Evolutionary conservation across 2,113 vertebrate species (phyloP).

Genomic region (Ameiurus melas): DNA sequence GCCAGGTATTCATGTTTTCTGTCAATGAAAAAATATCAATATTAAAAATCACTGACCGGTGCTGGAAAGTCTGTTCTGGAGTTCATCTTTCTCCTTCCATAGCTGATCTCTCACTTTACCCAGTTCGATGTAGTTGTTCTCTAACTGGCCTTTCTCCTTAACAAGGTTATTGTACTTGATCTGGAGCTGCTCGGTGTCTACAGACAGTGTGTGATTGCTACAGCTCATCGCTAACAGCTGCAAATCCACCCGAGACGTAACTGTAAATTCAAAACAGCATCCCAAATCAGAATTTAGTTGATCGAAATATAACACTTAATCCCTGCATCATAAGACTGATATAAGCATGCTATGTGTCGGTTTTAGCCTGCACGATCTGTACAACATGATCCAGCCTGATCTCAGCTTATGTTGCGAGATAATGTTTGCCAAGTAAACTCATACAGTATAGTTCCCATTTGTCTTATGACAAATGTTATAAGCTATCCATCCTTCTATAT

Average conservation of each 20-base stretch:
- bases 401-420: no score
- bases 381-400: no score
- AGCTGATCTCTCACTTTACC: background rate
- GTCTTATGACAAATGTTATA: no score
- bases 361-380: no score
- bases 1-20: no score
- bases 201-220: background rate
- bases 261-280: background rate
- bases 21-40: no score
- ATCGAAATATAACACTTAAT: background rate
- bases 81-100: background rate
- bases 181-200: background rate
- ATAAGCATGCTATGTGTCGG: no score
- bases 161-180: background rate
- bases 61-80: background rate
- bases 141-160: background rate
- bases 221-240: background rate
- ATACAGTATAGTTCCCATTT: no score
- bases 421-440: no score
- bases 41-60: background rate
- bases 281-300: no score
- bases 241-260: background rate
- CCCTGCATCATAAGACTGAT: no score
- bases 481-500: no score
- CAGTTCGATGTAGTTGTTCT: background rate